A percentile compares a stretch with the other conserved stretches of the same genome.
phyloP scores from a whole-genome alignment of 2,797 vertebrate species.

The Malurus leucopterus region DNA sequence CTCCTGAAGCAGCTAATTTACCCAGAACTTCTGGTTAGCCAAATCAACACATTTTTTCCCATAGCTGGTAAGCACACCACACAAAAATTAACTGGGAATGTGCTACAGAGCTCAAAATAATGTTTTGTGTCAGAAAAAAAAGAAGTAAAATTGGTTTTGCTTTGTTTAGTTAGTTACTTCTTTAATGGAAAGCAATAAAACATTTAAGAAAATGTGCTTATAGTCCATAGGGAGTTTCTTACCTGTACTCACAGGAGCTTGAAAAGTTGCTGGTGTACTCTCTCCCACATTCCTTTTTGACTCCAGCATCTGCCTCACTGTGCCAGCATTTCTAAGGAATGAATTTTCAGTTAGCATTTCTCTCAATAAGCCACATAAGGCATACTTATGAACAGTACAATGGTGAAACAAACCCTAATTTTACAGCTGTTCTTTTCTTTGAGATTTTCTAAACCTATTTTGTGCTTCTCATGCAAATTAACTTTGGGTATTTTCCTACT shows the following conservation, averaged over 20 bases:
- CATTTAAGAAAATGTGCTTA: not conserved
- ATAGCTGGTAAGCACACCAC: not conserved
- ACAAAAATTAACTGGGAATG: not conserved
- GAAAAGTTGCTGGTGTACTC: conserved; percentile 59
- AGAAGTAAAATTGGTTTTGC: not conserved
- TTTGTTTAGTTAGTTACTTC: not conserved
- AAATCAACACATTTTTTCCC: not conserved
- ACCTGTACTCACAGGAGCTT: conserved; percentile 71
- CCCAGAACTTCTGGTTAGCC: not conserved
- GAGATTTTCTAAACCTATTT: not conserved
- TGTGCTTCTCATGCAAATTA: not conserved
- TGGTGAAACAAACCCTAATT: not conserved
- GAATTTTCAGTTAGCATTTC: conserved; percentile 12
- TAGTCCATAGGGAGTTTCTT: not conserved
- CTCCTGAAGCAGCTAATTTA: not conserved
- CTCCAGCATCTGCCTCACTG: conserved; percentile 79
- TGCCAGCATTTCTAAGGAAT: conserved; percentile 67
- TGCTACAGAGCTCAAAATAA: not conserved
- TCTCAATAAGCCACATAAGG: not conserved
- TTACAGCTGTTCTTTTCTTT: not conserved
- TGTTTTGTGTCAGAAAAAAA: not conserved
- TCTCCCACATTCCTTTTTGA: conserved; percentile 74
- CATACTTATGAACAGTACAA: not conserved
- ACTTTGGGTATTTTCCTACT: not conserved
- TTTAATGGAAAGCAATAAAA: not conserved